phyloP scores from a whole-genome alignment of 1,140 invertebrate genomes.

The Pogonomyrmex californicus region DNA sequence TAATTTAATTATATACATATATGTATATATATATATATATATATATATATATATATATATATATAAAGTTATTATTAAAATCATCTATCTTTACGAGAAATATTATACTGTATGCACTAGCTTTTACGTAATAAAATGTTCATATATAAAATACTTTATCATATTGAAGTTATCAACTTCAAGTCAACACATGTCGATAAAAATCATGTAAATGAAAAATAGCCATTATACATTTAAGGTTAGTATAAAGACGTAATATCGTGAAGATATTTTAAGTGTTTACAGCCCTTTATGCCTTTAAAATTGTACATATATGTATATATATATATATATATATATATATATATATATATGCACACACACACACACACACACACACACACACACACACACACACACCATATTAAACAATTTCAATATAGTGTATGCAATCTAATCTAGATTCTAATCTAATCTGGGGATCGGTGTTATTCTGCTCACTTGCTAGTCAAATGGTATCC shows the following conservation, averaged over 20 bases:
- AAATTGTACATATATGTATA: too few species aligned
- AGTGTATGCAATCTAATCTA: constrained; percentile 3
- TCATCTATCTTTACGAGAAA: neutral
- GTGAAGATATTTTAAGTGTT: neutral
- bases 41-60: too few species aligned
- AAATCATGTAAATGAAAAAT: neutral
- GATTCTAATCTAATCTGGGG: too few species aligned
- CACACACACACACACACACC: too few species aligned
- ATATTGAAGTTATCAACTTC: neutral
- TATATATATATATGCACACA: too few species aligned
- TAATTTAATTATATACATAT: too few species aligned
- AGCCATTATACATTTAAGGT: neutral
- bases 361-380: too few species aligned
- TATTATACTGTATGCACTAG: neutral
- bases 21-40: too few species aligned
- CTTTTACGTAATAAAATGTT: too few species aligned
- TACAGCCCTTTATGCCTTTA: neutral
- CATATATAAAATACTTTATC: neutral
- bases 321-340: too few species aligned
- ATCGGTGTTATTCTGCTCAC: neutral
- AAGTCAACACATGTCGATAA: neutral
- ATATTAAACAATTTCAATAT: too few species aligned
- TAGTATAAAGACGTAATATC: neutral
- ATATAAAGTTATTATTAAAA: too few species aligned
- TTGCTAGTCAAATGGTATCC: neutral